Evolutionary conservation across 2,113 vertebrate species (phyloP).

Genomic region (Silurus glanis): DNA sequence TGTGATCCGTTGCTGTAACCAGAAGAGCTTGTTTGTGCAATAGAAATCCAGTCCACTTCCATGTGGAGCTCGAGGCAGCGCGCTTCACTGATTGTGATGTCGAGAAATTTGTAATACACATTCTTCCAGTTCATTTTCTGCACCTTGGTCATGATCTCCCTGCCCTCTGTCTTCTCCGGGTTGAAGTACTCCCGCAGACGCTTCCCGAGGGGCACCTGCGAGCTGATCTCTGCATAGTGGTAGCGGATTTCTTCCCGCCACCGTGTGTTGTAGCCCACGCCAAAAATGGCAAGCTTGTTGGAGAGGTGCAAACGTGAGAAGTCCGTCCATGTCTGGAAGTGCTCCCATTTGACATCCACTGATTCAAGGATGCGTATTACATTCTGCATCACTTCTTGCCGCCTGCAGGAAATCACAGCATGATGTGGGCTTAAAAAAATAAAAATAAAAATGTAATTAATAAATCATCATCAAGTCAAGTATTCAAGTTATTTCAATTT

Average conservation of each 20-base stretch:
- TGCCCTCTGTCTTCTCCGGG: constrained; percentile 91
- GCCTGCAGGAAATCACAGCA: constrained; percentile 65
- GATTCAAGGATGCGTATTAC: constrained; percentile 94
- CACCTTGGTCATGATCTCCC: constrained; percentile 91
- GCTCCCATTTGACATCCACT: constrained; percentile 94
- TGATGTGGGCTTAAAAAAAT: neutral
- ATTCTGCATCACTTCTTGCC: constrained; percentile 87
- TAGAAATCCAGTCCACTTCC: constrained; percentile 95
- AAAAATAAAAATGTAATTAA: neutral
- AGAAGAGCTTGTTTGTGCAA: constrained; percentile 81
- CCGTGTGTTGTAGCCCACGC: constrained; percentile 94
- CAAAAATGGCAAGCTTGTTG: constrained; percentile 97
- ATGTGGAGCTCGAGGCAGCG: constrained; percentile 94
- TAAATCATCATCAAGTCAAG: neutral
- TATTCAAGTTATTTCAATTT: no score
- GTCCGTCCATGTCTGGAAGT: constrained; percentile 97
- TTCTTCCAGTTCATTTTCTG: constrained; percentile 99
- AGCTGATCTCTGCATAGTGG: constrained; percentile 97
- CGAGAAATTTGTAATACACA: constrained; percentile 95
- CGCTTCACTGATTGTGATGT: constrained; percentile 97
- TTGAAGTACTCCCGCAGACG: constrained; percentile 96
- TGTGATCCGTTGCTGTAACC: constrained; percentile 83
- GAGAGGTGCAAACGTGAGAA: constrained; percentile 95
- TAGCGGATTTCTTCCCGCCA: constrained; percentile 96
- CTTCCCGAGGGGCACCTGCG: constrained; percentile 93